Base-by-base conservation (phyloP, 2,888 invertebrate species). In the Tipula unca region DNA sequence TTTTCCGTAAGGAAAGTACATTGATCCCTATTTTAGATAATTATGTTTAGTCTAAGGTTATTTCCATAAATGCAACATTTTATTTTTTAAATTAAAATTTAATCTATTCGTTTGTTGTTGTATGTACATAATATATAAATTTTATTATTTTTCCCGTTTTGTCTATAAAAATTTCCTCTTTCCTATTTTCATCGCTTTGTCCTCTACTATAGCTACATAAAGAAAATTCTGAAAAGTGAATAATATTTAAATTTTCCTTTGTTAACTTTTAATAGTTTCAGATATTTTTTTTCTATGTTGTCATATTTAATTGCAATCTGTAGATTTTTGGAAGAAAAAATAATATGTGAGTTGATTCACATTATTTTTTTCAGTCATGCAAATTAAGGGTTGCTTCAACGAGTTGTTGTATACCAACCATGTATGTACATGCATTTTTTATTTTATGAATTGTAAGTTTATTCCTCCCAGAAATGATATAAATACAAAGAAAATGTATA, bases 31-130 rank as follows among this genome's bases (percentile, higher is more conserved):
- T 69, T 69, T 69, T 25, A 69, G 69, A 69, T 69, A 69, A 69
- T 69, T 69, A 69, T 69, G 25, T 69, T 69, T 69, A 69, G 69
- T 69, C 69, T 69, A 69, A 69, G 69, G 69, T 69, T 69, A 69
- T 69, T 69, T 69, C 69, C 25, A 69, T 69, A 69, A 69, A 69
- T 25, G 69, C 69, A 25, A 69, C 25, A 25, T n/a, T n/a, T 69
- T 25, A 25, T n/a, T 69, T 13, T 69, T 69, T 25, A 25, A 69
- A 69, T 69, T 69, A 69, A 69, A 69, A 69, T 69, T 69, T 69
- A 69, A 69, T 69, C 69, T 69, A 25, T 69, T 69, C 69, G 69
- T 69, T 69, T 13, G 25, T 69, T 8, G 1, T 54, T 25, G 20
- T 69, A 25, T 69, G 20, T 69, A n/a, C n/a, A n/a, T n/a, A 25